Evolutionary conservation across 2,113 vertebrate species (phyloP), one percentile per base, ranked within the genome.

Genomic region (Scatophagus argus): DNA sequence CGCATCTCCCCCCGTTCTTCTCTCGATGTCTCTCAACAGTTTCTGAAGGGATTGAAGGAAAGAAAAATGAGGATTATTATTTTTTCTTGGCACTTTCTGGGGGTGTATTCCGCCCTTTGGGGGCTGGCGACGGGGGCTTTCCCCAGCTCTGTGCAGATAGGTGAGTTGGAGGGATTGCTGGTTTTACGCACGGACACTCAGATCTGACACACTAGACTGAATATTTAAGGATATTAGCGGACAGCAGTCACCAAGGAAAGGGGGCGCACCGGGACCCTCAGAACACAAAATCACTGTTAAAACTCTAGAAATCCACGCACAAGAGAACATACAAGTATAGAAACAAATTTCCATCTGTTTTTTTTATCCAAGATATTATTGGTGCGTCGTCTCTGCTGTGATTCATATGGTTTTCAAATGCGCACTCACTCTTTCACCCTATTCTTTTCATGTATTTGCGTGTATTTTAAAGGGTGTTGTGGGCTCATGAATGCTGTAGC

Each of bases 81-180:
- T 97, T 97, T 95, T 95, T 96, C 95, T 95, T 96, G 95, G 93
- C 97, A 98, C 95, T 96, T 99, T 97, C 94, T 97, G 93, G 95
- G 98, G 93, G 94, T 97, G 89, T 97, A 96, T 96, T 97, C 97
- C 91, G 95, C 96, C 94, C 96, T 99, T 93, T 98, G 96, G 97
- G 96, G 96, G 91, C 94, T 98, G 94, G 94, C 95, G 90, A 95
- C 97, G 92, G 98, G 97, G 95, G 98, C 98, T 95, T 99, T 99
- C 96, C 98, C 98, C 89, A 99, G 97, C 97, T 99, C 97, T 70
- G 98, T 99, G 87, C 98, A 99, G 94, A 99, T 99, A 96, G 98
- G 98, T 99, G 94, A 99, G 97, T 95, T 88, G 77, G 76, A 73
- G 81, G 81, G 78, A 74, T 74, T 62, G 32, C 72, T 55, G 82